Conservation (phyloP, 2,113 vertebrate species). For the Pseudorectes ferrugineus region DNA sequence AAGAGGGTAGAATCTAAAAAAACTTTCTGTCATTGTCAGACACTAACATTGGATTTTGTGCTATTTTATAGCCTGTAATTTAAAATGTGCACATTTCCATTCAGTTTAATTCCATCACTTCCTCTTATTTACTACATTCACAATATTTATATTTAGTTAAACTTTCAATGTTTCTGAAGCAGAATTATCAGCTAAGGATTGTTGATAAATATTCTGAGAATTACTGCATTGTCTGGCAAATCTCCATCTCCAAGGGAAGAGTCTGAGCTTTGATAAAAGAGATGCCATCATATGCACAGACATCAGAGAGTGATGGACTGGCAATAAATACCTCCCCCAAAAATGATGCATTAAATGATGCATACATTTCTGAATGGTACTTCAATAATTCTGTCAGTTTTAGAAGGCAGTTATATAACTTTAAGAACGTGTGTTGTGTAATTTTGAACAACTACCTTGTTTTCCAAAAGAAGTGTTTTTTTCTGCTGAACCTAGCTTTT, state of each 20-base stretch:
- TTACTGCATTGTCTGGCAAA: background rate
- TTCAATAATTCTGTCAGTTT: background rate
- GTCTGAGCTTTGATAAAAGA: background rate
- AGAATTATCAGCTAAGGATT: background rate
- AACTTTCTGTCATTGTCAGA: background rate
- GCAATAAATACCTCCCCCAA: background rate
- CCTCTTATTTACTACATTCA: background rate
- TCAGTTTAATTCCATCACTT: background rate
- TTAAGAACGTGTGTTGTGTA: background rate
- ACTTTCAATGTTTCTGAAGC: background rate
- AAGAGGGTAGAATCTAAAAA: background rate
- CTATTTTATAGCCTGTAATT: background rate
- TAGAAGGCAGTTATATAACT: background rate
- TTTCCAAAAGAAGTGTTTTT: accelerated
- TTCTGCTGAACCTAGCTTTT: background rate
- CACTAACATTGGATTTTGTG: background rate
- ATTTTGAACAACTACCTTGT: background rate
- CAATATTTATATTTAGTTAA: background rate
- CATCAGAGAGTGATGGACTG: background rate
- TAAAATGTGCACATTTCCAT: background rate
- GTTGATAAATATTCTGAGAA: background rate
- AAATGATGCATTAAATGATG: background rate
- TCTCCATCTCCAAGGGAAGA: background rate
- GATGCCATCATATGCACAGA: background rate
- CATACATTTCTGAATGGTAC: background rate